Percentiles rank a stretch among this genome's conserved stretches.
phyloP scores from a whole-genome alignment of 2,113 vertebrate species.

The Charadrius vociferus region DNA sequence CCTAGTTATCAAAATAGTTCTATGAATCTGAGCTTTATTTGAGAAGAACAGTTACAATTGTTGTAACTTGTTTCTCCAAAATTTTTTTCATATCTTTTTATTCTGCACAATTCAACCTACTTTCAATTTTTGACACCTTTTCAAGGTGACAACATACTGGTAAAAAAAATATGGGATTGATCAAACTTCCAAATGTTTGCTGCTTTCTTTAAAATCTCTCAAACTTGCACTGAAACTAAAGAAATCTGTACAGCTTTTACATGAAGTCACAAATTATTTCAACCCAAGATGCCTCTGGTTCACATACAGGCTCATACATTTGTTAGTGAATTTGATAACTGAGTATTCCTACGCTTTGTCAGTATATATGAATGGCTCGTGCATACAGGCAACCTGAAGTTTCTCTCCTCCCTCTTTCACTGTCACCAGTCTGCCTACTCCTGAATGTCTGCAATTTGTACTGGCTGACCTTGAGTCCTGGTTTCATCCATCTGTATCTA shows the following conservation, averaged over 20 bases:
- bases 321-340: background rate
- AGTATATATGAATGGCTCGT: background rate
- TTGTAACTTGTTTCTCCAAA: background rate
- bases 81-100: background rate
- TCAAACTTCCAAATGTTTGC: background rate
- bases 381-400: background rate
- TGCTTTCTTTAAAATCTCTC: background rate
- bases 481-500: background rate
- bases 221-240: background rate
- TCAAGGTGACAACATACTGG: background rate
- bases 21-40: background rate
- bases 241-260: background rate
- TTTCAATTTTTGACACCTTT: background rate
- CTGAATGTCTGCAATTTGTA: background rate
- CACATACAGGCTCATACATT: background rate
- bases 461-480: background rate
- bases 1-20: background rate
- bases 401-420: background rate
- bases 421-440: background rate
- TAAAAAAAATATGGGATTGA: background rate
- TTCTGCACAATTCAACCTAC: background rate
- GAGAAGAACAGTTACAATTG: background rate
- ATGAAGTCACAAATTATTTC: background rate
- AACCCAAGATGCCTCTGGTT: background rate
- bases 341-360: background rate